These are phyloP conservation scores for Sitta carolinensis DNA, from an alignment of 2,797 vertebrate species.

Conservation along the genomic window DNA sequence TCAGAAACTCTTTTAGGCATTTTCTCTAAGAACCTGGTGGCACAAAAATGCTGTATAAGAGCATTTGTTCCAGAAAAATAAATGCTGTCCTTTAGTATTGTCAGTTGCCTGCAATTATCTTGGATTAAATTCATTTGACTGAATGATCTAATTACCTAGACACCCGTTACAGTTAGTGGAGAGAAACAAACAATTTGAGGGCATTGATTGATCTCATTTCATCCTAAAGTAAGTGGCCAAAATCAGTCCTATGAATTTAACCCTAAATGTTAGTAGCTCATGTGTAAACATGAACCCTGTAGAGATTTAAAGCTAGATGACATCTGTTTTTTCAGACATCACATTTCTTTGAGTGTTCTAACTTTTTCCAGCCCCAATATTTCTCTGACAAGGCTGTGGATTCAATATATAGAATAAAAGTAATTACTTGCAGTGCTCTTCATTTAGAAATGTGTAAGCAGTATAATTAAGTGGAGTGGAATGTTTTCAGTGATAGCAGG, in stretches of 20 bases:
- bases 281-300: neutral
- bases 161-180: neutral
- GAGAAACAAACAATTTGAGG: neutral
- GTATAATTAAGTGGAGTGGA: neutral
- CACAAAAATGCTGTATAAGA: neutral
- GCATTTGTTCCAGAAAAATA: neutral
- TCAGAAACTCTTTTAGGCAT: neutral
- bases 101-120: neutral
- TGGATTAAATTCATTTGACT: conserved; percentile 10
- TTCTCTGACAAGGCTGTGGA: neutral
- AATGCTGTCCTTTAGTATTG: neutral
- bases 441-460: neutral
- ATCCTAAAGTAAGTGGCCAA: neutral
- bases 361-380: neutral
- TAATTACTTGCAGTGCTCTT: neutral
- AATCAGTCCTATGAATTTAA: neutral
- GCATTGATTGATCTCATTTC: neutral
- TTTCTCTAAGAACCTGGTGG: neutral
- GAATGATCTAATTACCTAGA: conserved; percentile 7
- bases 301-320: neutral
- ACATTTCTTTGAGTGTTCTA: neutral
- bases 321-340: neutral
- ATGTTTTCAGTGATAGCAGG: neutral
- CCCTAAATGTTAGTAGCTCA: neutral
- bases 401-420: neutral